Base-by-base conservation (phyloP, 1,140 invertebrate species). In the Bilobella aurantiaca region DNA sequence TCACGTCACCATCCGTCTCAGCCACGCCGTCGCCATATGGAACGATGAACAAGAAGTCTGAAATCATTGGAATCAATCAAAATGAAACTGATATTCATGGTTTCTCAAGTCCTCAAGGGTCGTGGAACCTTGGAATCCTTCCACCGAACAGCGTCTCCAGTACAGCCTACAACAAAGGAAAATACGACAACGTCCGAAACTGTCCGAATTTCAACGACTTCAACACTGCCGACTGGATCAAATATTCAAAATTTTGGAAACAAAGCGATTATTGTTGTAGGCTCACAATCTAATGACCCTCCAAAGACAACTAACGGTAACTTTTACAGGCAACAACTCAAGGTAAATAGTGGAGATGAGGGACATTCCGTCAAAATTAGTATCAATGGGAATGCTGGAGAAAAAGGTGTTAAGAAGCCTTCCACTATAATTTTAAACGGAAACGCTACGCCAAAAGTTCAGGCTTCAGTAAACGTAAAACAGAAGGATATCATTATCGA, bases 221-320 rank as follows among this genome's bases (percentile, higher is more conserved):
- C 65, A 25, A 60, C 65, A n/a, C n/a, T n/a, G n/a, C n/a, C n/a
- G n/a, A n/a, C n/a, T n/a, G n/a, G n/a, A 2, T 63, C 69, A 18
- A 69, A 58, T 25, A 69, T 72, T 63, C 63, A 69, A 42, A 72
- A 64, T 58, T 65, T 65, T 5, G 70, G 65, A 18, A 72, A 72
- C 31, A 69, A 69, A 53, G 59, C 70, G 1, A 72, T 72, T n/a
- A 72, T 72, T 21, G 68, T 69, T 47, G 67, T 72, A 3, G 59
- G 65, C 25, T 23, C 25, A 30, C 25, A 25, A 8, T n/a, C n/a
- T n/a, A n/a, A n/a, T n/a, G n/a, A n/a, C n/a, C n/a, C n/a, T n/a
- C n/a, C n/a, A 29, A 14, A 25, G 29, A 58, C 23, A 14, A 28
- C 28, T 8, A 5, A 28, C 3, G 60, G 30, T 21, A 63, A 63